These are phyloP conservation scores for Ictalurus punctatus DNA, from an alignment of 2,113 vertebrate genomes.

Conservation along the genomic window DNA sequence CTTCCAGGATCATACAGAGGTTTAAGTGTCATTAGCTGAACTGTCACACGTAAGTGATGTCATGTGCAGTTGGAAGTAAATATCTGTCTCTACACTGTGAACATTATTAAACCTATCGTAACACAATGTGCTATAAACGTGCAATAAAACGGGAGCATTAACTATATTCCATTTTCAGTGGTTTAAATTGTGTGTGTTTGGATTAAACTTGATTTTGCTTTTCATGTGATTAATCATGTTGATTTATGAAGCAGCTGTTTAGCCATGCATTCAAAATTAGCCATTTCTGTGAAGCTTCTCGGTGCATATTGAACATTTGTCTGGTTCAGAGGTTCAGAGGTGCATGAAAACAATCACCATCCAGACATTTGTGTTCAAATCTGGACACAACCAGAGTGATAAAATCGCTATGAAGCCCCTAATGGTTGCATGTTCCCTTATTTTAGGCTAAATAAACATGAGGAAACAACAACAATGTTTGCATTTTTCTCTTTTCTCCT, in stretches of 20 bases:
- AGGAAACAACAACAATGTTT: slow-evolving; percentile 42
- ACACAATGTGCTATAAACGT: too few relatives aligned
- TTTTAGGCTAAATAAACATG: slow-evolving; percentile 34
- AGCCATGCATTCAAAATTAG: neutral
- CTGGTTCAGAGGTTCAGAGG: slow-evolving; percentile 44
- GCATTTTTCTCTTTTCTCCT: slow-evolving; percentile 32
- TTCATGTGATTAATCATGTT: neutral
- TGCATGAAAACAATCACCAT: slow-evolving; percentile 35
- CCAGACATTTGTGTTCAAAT: slow-evolving; percentile 27
- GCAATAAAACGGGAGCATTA: neutral
- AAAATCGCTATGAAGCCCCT: slow-evolving; percentile 19
- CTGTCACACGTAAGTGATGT: neutral
- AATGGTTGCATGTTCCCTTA: slow-evolving; percentile 21
- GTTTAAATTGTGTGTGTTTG: neutral
- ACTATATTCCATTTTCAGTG: neutral
- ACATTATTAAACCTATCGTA: neutral
- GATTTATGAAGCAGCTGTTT: slow-evolving; percentile 35
- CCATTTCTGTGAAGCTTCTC: neutral
- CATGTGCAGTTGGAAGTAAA: neutral
- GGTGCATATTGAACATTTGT: neutral
- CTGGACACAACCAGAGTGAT: slow-evolving; percentile 19
- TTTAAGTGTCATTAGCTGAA: neutral
- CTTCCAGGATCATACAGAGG: neutral
- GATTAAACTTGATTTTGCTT: slow-evolving; percentile 8
- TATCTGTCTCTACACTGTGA: neutral